These are phyloP conservation scores for Bombus pascuorum DNA, from an alignment of 1,140 invertebrate genomes.

Conservation along the genomic window DNA sequence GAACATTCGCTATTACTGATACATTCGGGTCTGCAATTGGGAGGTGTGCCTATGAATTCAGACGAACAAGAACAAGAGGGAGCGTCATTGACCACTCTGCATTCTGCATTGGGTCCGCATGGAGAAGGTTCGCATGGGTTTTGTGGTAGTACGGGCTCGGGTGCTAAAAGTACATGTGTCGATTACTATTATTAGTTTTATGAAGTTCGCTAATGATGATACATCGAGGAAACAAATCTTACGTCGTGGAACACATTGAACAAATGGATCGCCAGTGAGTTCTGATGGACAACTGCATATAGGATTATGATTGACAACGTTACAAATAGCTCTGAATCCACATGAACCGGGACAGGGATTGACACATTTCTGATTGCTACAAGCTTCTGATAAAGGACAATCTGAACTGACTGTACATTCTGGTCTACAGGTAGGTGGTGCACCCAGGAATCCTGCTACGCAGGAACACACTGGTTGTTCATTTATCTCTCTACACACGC, in stretches of 20 bases:
- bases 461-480: constrained; percentile 87
- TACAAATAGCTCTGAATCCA: constrained; percentile 87
- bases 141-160: constrained; percentile 51
- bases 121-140: constrained; percentile 88
- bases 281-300: constrained; percentile 87
- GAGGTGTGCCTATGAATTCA: constrained; percentile 85
- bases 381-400: constrained; percentile 85
- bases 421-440: constrained; percentile 86
- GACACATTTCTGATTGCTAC: constrained; percentile 87
- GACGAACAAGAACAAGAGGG: constrained; percentile 87
- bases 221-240: not conserved
- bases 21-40: constrained; percentile 85
- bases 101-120: constrained; percentile 89
- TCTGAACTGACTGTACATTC: constrained; percentile 87
- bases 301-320: constrained; percentile 85
- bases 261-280: constrained; percentile 89
- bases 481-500: constrained; percentile 85
- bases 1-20: constrained; percentile 85
- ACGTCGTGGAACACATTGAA: constrained; percentile 40
- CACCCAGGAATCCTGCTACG: constrained; percentile 85
- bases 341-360: constrained; percentile 88
- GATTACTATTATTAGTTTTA: not conserved
- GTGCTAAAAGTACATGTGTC: not conserved
- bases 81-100: constrained; percentile 85
- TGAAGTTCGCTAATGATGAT: constrained; percentile 80